Conservation (phyloP, 2,797 vertebrate species). For the Tangara arthus region DNA sequence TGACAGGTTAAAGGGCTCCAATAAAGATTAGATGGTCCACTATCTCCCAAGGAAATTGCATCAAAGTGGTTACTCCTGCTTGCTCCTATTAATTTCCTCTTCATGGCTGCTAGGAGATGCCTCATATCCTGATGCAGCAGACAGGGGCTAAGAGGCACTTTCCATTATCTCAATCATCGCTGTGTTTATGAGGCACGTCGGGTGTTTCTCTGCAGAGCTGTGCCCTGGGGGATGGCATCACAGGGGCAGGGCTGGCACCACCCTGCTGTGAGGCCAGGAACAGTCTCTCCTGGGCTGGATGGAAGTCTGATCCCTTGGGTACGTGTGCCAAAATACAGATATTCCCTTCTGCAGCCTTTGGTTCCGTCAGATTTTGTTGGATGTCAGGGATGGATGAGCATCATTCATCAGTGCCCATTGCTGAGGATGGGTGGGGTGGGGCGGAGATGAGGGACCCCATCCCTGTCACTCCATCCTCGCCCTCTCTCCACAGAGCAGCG, state of each 20-base stretch:
- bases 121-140: conserved; percentile 78
- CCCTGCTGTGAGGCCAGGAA: neutral
- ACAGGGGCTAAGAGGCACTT: conserved; percentile 74
- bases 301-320: neutral
- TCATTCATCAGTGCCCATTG: neutral
- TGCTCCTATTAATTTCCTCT: conserved; percentile 83
- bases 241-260: fast-evolving
- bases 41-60: conserved; percentile 85
- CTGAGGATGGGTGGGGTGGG: neutral
- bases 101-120: conserved; percentile 76
- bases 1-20: conserved; percentile 83
- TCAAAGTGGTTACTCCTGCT: conserved; percentile 83
- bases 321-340: neutral
- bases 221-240: conserved; percentile 31
- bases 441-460: neutral
- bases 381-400: neutral
- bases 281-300: neutral
- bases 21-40: conserved; percentile 84
- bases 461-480: neutral
- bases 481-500: fast-evolving
- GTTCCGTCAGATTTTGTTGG: neutral
- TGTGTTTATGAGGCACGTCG: conserved; percentile 72
- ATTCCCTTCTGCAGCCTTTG: neutral
- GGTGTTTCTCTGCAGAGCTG: conserved; percentile 67
- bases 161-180: conserved; percentile 79